Conservation (phyloP, 2,888 invertebrate genomes). For the Euproctis similis region DNA sequence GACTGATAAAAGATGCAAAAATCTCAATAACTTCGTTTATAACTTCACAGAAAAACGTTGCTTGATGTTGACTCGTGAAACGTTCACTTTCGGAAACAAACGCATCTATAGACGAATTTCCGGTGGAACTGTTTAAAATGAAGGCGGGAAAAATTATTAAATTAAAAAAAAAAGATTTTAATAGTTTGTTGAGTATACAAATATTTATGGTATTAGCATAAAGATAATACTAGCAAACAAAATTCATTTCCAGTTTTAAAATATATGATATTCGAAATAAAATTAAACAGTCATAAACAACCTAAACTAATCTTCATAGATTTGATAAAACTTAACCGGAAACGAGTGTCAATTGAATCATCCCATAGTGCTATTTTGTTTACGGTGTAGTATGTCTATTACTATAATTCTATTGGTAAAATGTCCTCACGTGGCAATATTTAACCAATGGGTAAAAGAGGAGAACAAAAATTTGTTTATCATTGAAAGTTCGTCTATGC, state of each 20-base stretch:
- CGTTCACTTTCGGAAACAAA: conserved; percentile 77
- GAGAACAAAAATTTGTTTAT: too few species aligned
- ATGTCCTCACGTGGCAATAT: accelerated
- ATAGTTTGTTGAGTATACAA: too few species aligned
- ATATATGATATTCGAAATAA: conserved; percentile 1
- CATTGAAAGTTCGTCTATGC: too few species aligned
- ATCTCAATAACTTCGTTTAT: conserved; percentile 74
- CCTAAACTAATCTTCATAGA: conserved; percentile 45
- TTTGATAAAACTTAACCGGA: conserved; percentile 62
- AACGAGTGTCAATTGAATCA: conserved; percentile 71
- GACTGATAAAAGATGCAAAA: conserved; percentile 75
- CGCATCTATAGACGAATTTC: conserved; percentile 75
- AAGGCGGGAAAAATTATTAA: conserved; percentile 57
- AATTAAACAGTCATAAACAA: conserved; percentile 39
- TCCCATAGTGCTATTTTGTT: conserved; percentile 44
- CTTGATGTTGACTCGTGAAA: conserved; percentile 78
- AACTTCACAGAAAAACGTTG: conserved; percentile 76
- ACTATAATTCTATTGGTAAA: conserved; percentile 21
- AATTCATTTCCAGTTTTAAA: too few species aligned
- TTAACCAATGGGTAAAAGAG: conserved; percentile 24
- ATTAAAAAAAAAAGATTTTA: conserved; percentile 8
- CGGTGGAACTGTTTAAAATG: conserved; percentile 67
- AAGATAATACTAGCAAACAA: too few species aligned
- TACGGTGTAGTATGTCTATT: conserved; percentile 20
- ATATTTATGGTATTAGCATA: too few species aligned